Conservation (phyloP, 2,888 invertebrate species). For the Dynastes hyllus region DNA sequence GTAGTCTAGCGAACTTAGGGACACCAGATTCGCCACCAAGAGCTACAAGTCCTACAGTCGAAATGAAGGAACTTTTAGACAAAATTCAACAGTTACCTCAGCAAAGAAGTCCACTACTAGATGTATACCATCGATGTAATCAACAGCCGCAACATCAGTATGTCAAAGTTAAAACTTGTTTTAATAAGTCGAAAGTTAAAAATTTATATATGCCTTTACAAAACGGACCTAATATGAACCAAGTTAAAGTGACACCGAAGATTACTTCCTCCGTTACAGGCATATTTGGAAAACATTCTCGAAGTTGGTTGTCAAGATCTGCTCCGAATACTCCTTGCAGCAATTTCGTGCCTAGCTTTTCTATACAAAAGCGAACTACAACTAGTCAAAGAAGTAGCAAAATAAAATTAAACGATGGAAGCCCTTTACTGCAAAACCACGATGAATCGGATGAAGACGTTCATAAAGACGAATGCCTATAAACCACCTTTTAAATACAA, state of each 20-base stretch:
- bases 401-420: slow-evolving; percentile 75
- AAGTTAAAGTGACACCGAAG: slow-evolving; percentile 60
- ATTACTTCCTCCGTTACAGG: slow-evolving; percentile 38
- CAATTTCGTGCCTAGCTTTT: slow-evolving; percentile 79
- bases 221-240: slow-evolving; percentile 60
- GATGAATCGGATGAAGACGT: slow-evolving; percentile 71
- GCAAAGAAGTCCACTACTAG: slow-evolving; percentile 69
- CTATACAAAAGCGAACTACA: slow-evolving; percentile 70
- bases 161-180: slow-evolving; percentile 66
- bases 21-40: slow-evolving; percentile 85
- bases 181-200: slow-evolving; percentile 76
- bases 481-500: slow-evolving; percentile 49
- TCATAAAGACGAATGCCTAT: slow-evolving; percentile 60
- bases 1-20: slow-evolving; percentile 79
- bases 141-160: slow-evolving; percentile 46
- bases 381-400: slow-evolving; percentile 73
- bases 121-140: slow-evolving; percentile 56
- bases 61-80: slow-evolving; percentile 82
- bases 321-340: slow-evolving; percentile 87
- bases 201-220: slow-evolving; percentile 82
- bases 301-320: slow-evolving; percentile 81
- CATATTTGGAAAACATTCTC: slow-evolving; percentile 54
- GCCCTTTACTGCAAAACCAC: slow-evolving; percentile 76
- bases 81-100: slow-evolving; percentile 81
- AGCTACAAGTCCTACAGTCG: slow-evolving; percentile 87